phyloP scores from a whole-genome alignment of 2,888 invertebrate genomes.

The Tricholauxania praeusta region DNA sequence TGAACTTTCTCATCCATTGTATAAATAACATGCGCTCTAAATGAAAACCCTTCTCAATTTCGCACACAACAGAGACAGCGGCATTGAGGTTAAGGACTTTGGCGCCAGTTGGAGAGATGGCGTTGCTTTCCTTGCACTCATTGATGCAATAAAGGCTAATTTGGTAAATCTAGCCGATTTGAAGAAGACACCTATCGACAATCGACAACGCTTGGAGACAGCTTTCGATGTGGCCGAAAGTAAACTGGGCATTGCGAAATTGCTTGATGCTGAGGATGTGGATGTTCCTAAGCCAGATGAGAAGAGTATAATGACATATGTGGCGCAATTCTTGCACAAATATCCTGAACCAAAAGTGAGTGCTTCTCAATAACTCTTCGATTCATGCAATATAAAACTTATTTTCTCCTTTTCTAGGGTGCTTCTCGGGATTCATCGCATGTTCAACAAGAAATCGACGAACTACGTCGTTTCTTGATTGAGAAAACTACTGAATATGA shows the following conservation, averaged over 20 bases:
- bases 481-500: constrained; percentile 83
- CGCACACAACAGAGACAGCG: constrained; percentile 77
- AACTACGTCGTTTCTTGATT: constrained; percentile 84
- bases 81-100: constrained; percentile 92
- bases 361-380: neutral
- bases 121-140: constrained; percentile 93
- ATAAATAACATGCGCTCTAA: neutral
- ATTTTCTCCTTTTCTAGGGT: constrained; percentile 67
- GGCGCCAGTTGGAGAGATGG: constrained; percentile 97
- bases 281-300: constrained; percentile 97
- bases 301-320: constrained; percentile 98
- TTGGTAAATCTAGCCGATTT: constrained; percentile 89
- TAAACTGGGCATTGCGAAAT: constrained; percentile 89
- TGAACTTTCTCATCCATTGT: neutral
- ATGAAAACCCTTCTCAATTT: neutral
- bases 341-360: constrained; percentile 86
- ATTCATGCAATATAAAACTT: neutral
- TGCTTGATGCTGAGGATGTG: constrained; percentile 95
- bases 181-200: constrained; percentile 74
- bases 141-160: constrained; percentile 94
- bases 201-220: constrained; percentile 86
- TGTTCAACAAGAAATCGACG: constrained; percentile 84
- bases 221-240: constrained; percentile 94
- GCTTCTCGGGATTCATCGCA: constrained; percentile 81
- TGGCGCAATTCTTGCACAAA: constrained; percentile 96